Evolutionary conservation across 2,888 invertebrate species (phyloP), one percentile per base, ranked within the genome.

Genomic region (Nowickia ferox): DNA sequence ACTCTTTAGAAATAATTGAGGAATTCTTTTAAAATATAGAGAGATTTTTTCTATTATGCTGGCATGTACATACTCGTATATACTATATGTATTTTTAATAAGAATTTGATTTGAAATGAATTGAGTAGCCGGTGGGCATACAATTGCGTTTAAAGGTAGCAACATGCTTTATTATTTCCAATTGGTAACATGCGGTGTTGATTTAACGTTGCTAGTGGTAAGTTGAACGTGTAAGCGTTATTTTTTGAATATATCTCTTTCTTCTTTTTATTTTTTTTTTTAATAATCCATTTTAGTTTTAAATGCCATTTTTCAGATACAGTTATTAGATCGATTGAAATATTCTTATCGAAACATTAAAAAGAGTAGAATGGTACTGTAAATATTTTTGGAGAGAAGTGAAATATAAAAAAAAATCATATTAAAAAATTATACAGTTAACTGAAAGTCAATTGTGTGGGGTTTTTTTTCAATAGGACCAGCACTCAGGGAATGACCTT

Each of bases 121-220:
- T 82, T 84, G 76, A 78, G 86, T 86, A 71, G 81, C 82, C 79
- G 55, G 84, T 80, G 76, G 81, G 46, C 68, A 81, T 77, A 55
- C 68, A 77, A 81, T 74, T 71, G 90, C 89, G 89, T 90, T 90
- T 89, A 89, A 90, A 89, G 89, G 90, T 91, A 91, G 91, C 91
- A 89, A 90, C 89, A 89, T 89, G 89, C 87, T 89, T 89, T 89
- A 89, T 91, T 90, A 89, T 89, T 80, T 82, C 89, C 88, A 89
- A 79, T 74, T 74, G 84, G 79, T 61, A 68, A 79, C 68, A 78
- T 78, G 77, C 66, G 53, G 79, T 82, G 86, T 66, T 81, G 55
- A 76, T 72, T 42, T 66, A 53, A n/a, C 57, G 9, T 13, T 61
- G 17, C 51, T 46, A 53, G 9, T 53, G 63, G 22, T 66, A 30